Evolutionary conservation across 2,113 vertebrate genomes (phyloP), one percentile per base, ranked within the genome.

Genomic region (Onychostruthus taczanowskii): DNA sequence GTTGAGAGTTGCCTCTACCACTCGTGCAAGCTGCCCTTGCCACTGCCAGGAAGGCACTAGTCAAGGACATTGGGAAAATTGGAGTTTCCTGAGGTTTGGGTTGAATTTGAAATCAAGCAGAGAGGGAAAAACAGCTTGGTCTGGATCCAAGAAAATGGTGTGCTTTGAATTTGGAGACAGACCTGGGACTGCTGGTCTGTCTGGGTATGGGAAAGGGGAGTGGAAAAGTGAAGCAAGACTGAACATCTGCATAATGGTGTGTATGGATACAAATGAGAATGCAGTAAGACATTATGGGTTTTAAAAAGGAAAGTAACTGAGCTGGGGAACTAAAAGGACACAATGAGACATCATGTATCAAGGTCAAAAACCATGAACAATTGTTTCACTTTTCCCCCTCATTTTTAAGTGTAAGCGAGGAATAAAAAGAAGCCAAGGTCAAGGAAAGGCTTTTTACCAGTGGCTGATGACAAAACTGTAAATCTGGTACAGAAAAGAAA

Each of bases 371-470:
- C 4, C 0, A 75, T 7, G 24, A 61, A 58, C 19, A 74, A 8
- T 0, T 30, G 0, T 41, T 64, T 50, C 13, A 12, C 3, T 9
- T 44, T 10, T 2, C 0, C 24, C 7, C 4, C 4, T 43, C 2
- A 3, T 22, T 66, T 78, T 63, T 3, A 74, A 62, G 26, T 26
- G 6, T 56, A 46, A 46, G 20, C 59, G 49, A 82, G 13, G 66
- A 72, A 72, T 72, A 67, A 75, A 69, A 89, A 62, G 28, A 70
- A 81, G 7, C 10, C 5, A 58, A 79, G n/a, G 33, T 49, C 39
- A 83, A 76, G 37, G 12, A 52, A 17, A 49, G 27, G 27, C 10
- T 67, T 81, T 59, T 78, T 53, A 16, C 44, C 44, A 10, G 16
- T 66, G 8, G 5, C 59, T 67, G 50, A 46, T 77, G 39, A 35